Conservation (phyloP, 2,797 vertebrate genomes). For the Rhinophrynus dorsalis region DNA sequence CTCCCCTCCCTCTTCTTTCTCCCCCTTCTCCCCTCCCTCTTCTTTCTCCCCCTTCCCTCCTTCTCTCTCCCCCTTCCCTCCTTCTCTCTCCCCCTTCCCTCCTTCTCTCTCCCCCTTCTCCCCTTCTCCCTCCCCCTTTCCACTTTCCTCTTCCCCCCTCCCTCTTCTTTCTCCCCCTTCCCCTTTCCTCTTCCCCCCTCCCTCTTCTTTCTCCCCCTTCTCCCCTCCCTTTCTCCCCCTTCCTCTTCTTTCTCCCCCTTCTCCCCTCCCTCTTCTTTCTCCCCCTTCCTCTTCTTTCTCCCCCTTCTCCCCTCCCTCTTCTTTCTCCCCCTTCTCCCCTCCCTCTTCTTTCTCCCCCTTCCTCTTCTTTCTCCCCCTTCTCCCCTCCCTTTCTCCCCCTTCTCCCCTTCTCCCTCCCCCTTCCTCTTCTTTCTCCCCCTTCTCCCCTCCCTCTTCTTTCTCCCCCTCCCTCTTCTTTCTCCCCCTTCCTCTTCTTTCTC, state of each 20-base stretch:
- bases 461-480: no score
- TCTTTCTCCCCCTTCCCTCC: no score
- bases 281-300: no score
- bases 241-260: not conserved
- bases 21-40: not conserved
- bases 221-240: not conserved
- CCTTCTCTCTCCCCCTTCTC: not conserved
- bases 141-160: not conserved
- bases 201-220: not conserved
- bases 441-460: no score
- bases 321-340: not conserved
- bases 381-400: not conserved
- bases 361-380: not conserved
- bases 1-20: not conserved
- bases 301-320: not conserved
- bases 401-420: not conserved
- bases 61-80: no score
- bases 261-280: no score
- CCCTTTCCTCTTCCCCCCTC: constrained; percentile 18
- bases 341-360: not conserved
- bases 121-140: fast-evolving
- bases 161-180: not conserved
- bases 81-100: not conserved
- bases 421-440: not conserved
- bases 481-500: not conserved